Percentiles rank a stretch among this genome's conserved stretches.
These are phyloP conservation scores for Neelides sp. DNA, from an alignment of 1,140 invertebrate genomes.

Conservation along the genomic window DNA sequence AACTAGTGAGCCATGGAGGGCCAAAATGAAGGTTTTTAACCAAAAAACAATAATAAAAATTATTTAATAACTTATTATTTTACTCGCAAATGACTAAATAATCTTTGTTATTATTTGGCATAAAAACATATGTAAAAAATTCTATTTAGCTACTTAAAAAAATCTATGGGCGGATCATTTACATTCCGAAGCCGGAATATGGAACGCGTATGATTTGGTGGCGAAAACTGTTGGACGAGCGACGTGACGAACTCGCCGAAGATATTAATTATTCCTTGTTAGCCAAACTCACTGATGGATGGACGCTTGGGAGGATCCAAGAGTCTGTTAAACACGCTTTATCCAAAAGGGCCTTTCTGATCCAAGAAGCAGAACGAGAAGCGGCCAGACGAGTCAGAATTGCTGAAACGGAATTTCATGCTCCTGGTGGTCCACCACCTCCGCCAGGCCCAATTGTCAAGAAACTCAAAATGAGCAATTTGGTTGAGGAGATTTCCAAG, in stretches of 20 bases:
- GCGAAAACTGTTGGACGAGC: conserved; percentile 48
- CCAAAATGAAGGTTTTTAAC: conserved; percentile 53
- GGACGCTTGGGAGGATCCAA: conserved; percentile 61
- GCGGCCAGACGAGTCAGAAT: conserved; percentile 20
- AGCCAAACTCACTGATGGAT: conserved; percentile 76
- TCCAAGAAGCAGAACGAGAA: conserved; percentile 38
- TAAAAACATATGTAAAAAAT: too few relatives aligned
- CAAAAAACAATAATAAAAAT: not conserved
- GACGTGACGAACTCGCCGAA: conserved; percentile 51
- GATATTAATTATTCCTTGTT: conserved; percentile 53
- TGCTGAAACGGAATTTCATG: conserved; percentile 11
- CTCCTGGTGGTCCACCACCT: too few relatives aligned
- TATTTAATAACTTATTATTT: too few relatives aligned
- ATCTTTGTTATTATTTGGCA: too few relatives aligned
- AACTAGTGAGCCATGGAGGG: conserved; percentile 65
- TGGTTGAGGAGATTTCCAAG: conserved; percentile 12
- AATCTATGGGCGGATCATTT: conserved; percentile 73
- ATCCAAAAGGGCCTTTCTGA: conserved; percentile 42
- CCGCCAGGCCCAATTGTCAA: too few relatives aligned
- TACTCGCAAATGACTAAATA: too few relatives aligned
- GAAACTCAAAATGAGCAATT: conserved; percentile 17
- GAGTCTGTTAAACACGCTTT: conserved; percentile 40
- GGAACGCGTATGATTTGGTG: conserved; percentile 62
- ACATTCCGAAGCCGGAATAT: conserved; percentile 79
- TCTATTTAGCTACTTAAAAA: conserved; percentile 48